Percentiles rank a stretch among this genome's conserved stretches.
Evolutionary conservation across 2,113 vertebrate species (phyloP).

Genomic region (Pedionomus torquatus): DNA sequence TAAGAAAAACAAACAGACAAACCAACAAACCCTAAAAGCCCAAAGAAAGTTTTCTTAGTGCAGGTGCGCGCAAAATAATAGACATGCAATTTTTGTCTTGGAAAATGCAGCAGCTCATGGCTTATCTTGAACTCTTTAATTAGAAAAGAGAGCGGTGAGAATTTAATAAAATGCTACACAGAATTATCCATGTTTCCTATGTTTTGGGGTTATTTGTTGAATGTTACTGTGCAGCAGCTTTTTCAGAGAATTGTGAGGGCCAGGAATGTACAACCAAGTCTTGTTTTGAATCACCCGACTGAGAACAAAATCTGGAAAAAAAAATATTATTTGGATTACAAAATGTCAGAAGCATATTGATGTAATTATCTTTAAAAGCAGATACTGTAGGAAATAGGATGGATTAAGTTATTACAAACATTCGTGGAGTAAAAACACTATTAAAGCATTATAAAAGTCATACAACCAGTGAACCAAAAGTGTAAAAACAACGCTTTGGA

Average conservation of each 20-base stretch:
- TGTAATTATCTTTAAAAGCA: constrained; percentile 41
- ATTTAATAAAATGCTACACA: background rate
- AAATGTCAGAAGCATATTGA: constrained; percentile 13
- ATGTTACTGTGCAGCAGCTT: background rate
- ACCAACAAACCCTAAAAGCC: background rate
- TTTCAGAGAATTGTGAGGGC: background rate
- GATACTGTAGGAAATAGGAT: constrained; percentile 41
- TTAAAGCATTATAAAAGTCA: constrained; percentile 16
- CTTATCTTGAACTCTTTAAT: background rate
- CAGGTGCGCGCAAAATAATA: background rate
- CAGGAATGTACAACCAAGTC: background rate
- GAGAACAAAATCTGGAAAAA: background rate
- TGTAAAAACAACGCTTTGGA: constrained; percentile 32
- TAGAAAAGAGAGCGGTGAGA: background rate
- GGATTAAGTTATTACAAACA: constrained; percentile 44
- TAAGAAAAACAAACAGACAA: background rate
- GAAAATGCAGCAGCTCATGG: background rate
- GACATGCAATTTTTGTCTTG: background rate
- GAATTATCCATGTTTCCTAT: background rate
- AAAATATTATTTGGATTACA: background rate
- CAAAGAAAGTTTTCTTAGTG: background rate
- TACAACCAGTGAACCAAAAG: constrained; percentile 38
- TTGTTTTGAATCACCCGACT: background rate
- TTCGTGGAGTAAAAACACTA: background rate
- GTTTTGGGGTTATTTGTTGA: background rate